These are phyloP conservation scores for Cistogaster globosa DNA, from an alignment of 2,888 invertebrate species.

Conservation along the genomic window DNA sequence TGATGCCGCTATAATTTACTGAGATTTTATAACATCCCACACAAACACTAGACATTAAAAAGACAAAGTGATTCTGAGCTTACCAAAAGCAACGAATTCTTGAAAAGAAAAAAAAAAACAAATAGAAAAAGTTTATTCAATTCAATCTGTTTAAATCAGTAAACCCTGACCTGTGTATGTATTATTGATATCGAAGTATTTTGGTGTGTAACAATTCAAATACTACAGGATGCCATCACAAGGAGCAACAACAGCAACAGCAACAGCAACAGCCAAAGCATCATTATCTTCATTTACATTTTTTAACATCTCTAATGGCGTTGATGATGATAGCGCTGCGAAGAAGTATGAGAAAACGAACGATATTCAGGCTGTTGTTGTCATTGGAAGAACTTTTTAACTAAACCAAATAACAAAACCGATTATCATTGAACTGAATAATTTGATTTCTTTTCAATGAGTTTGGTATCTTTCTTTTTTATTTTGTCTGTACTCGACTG, in stretches of 20 bases:
- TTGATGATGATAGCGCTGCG: slow-evolving; percentile 28
- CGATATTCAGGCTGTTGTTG: slow-evolving; percentile 15
- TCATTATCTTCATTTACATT: slow-evolving; percentile 45
- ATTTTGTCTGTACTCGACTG: slow-evolving; percentile 32
- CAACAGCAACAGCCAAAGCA: slow-evolving; percentile 40
- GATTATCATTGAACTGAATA: slow-evolving; percentile 82
- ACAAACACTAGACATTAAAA: background rate
- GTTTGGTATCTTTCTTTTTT: slow-evolving; percentile 44
- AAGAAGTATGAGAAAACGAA: background rate
- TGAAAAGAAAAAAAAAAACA: background rate
- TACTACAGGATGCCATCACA: slow-evolving; percentile 21
- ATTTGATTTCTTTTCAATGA: slow-evolving; percentile 80
- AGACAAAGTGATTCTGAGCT: background rate
- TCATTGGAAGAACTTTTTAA: slow-evolving; percentile 37
- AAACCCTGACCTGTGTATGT: slow-evolving; percentile 58
- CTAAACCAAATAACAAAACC: slow-evolving; percentile 77
- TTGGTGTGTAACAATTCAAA: slow-evolving; percentile 64
- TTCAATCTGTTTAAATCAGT: slow-evolving; percentile 65
- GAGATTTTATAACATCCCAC: slow-evolving; percentile 32
- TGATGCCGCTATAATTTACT: slow-evolving; percentile 21
- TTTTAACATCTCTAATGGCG: slow-evolving; percentile 50
- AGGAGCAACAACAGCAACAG: slow-evolving; percentile 13
- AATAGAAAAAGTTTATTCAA: slow-evolving; percentile 58
- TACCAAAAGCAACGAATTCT: background rate
- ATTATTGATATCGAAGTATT: slow-evolving; percentile 58